A percentile compares a stretch with the other conserved stretches of the same genome.
phyloP scores from a whole-genome alignment of 2,797 vertebrate genomes.

The Denticeps clupeoides region DNA sequence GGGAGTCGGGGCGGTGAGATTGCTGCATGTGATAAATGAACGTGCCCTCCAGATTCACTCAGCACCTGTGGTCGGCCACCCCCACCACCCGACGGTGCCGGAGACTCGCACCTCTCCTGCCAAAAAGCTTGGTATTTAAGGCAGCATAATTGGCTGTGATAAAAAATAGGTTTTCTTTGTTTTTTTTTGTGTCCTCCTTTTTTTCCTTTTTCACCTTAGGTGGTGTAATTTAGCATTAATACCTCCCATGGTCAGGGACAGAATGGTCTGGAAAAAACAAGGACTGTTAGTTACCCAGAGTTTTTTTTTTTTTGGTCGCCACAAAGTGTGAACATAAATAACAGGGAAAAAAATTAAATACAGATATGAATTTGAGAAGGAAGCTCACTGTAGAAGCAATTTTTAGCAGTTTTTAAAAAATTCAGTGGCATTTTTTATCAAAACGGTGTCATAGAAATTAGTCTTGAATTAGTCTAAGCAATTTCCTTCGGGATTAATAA shows the following conservation, averaged over 20 bases:
- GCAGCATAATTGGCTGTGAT: conserved; percentile 28
- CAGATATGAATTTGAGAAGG: too few species aligned
- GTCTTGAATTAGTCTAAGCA: too few species aligned
- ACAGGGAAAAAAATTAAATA: conserved; percentile 1
- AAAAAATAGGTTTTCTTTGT: conserved; percentile 20
- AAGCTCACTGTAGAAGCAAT: too few species aligned
- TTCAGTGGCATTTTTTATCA: too few species aligned
- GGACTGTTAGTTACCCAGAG: not conserved
- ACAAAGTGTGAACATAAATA: conserved; percentile 3
- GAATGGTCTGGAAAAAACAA: conserved; percentile 2
- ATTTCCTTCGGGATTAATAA: too few species aligned
- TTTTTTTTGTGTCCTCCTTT: conserved; percentile 24
- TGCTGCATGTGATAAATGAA: conserved; percentile 70
- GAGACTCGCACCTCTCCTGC: conserved; percentile 13
- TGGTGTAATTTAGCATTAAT: conserved; percentile 2
- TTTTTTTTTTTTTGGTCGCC: not conserved
- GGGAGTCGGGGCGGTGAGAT: conserved; percentile 53
- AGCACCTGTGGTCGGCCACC: conserved; percentile 54
- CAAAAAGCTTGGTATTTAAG: conserved; percentile 32
- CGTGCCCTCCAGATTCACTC: conserved; percentile 57
- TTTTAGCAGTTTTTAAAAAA: too few species aligned
- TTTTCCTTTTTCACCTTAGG: conserved; percentile 14
- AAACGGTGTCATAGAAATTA: too few species aligned
- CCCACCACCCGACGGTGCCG: conserved; percentile 27
- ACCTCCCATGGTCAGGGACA: not conserved